Conservation (phyloP, 2,888 invertebrate genomes). For the Acrobasis repandana region DNA sequence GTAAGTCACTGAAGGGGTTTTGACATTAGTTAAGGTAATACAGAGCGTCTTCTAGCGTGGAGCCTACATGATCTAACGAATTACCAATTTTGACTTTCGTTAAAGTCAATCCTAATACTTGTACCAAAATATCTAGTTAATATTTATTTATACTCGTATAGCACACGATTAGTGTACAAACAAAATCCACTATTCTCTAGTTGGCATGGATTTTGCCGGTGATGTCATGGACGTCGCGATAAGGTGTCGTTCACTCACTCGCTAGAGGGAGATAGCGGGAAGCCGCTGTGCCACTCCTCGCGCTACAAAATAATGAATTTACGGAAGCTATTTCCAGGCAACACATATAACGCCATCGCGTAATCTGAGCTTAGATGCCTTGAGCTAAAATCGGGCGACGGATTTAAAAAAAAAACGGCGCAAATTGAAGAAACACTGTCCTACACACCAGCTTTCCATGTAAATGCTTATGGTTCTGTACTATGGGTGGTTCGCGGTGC, state of each 20-base stretch:
- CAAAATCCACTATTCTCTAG: slow-evolving; percentile 49
- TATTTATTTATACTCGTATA: slow-evolving; percentile 8
- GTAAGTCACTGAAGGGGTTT: too few species aligned
- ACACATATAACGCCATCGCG: too few species aligned
- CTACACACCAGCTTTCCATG: not conserved
- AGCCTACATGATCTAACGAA: too few species aligned
- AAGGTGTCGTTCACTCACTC: slow-evolving; percentile 77
- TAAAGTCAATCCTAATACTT: too few species aligned
- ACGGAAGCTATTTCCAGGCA: not conserved
- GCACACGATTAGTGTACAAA: slow-evolving; percentile 36
- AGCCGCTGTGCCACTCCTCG: slow-evolving; percentile 37
- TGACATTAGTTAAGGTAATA: too few species aligned
- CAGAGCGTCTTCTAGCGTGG: too few species aligned
- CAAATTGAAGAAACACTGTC: too few species aligned
- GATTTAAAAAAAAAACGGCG: too few species aligned
- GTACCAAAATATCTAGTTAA: too few species aligned
- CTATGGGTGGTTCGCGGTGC: slow-evolving; percentile 30
- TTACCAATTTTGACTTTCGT: too few species aligned
- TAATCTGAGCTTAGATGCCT: too few species aligned
- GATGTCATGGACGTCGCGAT: slow-evolving; percentile 66
- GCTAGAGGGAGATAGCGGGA: slow-evolving; percentile 52
- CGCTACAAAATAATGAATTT: not conserved
- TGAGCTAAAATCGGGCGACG: too few species aligned
- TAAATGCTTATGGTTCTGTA: not conserved
- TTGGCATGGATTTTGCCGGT: slow-evolving; percentile 55